phyloP scores from a whole-genome alignment of 2,113 vertebrate species.

The Silurus glanis region DNA sequence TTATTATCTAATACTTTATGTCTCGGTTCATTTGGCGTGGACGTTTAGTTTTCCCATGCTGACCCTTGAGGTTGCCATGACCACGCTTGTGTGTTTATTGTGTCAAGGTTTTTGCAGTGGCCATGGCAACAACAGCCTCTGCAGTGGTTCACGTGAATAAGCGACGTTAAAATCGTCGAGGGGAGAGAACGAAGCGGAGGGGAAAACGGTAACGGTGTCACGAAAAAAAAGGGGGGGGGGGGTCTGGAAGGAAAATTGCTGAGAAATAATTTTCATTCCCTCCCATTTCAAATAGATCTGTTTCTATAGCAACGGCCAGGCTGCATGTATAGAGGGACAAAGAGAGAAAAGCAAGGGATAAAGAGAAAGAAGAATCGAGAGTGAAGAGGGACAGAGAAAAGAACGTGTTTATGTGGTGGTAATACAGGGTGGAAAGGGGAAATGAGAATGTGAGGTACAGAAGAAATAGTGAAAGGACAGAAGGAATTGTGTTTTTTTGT shows the following conservation, averaged over 20 bases:
- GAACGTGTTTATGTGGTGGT: constrained; percentile 46
- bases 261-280: constrained; percentile 47
- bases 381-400: constrained; percentile 27
- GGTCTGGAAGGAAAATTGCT: constrained; percentile 45
- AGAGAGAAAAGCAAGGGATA: constrained; percentile 41
- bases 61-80: constrained; percentile 73
- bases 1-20: constrained; percentile 43
- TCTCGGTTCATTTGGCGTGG: constrained; percentile 54
- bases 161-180: constrained; percentile 64
- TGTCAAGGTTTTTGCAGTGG: constrained; percentile 73
- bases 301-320: constrained; percentile 63
- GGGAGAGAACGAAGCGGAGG: constrained; percentile 33
- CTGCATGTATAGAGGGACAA: constrained; percentile 37
- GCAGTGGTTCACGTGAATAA: constrained; percentile 69
- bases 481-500: constrained; percentile 37
- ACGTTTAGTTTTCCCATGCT: constrained; percentile 65
- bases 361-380: constrained; percentile 1
- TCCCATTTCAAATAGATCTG: constrained; percentile 63
- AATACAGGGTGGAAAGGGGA: constrained; percentile 53
- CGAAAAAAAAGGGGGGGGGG: constrained; percentile 25
- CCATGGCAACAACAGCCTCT: constrained; percentile 70
- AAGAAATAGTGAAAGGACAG: constrained; percentile 59
- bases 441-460: constrained; percentile 55
- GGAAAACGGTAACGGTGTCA: background rate
- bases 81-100: constrained; percentile 71